Evolutionary conservation across 2,888 invertebrate species (phyloP).

Genomic region (Peribatodes rhomboidaria): DNA sequence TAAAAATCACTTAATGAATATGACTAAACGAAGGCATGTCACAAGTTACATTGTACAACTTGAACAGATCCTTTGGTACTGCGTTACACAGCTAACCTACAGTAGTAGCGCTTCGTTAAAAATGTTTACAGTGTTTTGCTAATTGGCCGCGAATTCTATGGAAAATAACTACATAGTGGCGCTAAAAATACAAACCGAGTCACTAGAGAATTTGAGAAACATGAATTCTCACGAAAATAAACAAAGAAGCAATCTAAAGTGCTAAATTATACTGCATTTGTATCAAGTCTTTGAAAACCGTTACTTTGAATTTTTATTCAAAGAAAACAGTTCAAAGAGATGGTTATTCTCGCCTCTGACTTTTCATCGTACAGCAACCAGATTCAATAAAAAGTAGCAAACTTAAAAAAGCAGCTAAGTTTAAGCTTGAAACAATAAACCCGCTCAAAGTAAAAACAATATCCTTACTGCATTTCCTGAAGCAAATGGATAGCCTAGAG

Average conservation of each 20-base stretch:
- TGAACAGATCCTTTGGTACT: conserved; percentile 5
- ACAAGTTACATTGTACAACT: background rate
- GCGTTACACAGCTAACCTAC: background rate
- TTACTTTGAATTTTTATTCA: background rate
- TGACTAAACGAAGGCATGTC: too few relatives aligned
- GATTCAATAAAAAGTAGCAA: conserved; percentile 25
- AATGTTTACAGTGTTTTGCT: conserved; percentile 46
- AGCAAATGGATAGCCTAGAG: conserved; percentile 60
- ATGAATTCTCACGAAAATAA: conserved; percentile 39
- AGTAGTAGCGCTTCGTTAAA: conserved; percentile 40
- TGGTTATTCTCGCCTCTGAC: background rate
- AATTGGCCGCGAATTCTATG: conserved; percentile 42
- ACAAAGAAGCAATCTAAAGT: background rate
- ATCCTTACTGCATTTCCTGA: conserved; percentile 43
- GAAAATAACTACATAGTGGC: conserved; percentile 42
- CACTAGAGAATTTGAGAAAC: conserved; percentile 32
- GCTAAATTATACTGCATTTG: background rate
- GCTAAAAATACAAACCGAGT: conserved; percentile 38
- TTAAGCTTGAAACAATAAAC: conserved; percentile 42
- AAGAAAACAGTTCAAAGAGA: conserved; percentile 5
- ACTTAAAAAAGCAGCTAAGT: conserved; percentile 22
- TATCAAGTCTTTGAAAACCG: background rate
- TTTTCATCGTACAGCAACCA: conserved; percentile 8
- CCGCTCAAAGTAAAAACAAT: conserved; percentile 37
- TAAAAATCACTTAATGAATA: too few relatives aligned